These are phyloP conservation scores for Pagetopsis macropterus DNA, from an alignment of 2,797 vertebrate species.

Conservation along the genomic window DNA sequence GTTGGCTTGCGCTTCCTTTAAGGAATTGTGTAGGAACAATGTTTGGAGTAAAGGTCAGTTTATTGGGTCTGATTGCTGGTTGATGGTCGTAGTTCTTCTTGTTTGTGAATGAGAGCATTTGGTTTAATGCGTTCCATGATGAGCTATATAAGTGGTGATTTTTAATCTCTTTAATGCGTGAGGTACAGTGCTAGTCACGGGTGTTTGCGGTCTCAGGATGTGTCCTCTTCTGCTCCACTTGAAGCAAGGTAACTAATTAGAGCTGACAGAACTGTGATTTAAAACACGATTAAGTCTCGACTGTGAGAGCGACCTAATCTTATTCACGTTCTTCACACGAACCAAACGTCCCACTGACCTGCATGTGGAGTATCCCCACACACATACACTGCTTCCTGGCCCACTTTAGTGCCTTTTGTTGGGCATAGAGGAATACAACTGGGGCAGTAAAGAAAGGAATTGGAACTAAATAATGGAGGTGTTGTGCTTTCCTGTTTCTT, in stretches of 20 bases:
- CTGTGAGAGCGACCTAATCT: conserved; percentile 61
- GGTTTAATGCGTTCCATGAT: neutral
- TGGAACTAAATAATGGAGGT: neutral
- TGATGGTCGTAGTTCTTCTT: neutral
- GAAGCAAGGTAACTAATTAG: conserved; percentile 66
- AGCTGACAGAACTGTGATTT: conserved; percentile 66
- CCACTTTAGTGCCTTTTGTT: neutral
- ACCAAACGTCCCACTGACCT: conserved; percentile 62
- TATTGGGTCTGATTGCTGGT: conserved; percentile 18
- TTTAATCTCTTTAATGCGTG: neutral
- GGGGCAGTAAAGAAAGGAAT: neutral
- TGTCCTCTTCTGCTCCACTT: conserved; percentile 30
- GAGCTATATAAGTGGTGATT: neutral
- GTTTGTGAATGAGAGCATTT: conserved; percentile 13
- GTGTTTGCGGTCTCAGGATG: conserved; percentile 36
- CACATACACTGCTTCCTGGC: conserved; percentile 3
- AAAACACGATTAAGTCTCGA: conserved; percentile 62
- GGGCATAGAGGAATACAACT: neutral
- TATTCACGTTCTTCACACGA: conserved; percentile 51
- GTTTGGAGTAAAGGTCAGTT: conserved; percentile 34
- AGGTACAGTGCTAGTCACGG: conserved; percentile 12
- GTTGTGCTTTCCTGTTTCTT: neutral
- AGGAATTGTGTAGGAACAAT: conserved; percentile 11
- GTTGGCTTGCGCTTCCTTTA: conserved; percentile 18
- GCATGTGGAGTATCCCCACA: conserved; percentile 35